Conservation (phyloP, 2,113 vertebrate genomes). For the Coturnix japonica region DNA sequence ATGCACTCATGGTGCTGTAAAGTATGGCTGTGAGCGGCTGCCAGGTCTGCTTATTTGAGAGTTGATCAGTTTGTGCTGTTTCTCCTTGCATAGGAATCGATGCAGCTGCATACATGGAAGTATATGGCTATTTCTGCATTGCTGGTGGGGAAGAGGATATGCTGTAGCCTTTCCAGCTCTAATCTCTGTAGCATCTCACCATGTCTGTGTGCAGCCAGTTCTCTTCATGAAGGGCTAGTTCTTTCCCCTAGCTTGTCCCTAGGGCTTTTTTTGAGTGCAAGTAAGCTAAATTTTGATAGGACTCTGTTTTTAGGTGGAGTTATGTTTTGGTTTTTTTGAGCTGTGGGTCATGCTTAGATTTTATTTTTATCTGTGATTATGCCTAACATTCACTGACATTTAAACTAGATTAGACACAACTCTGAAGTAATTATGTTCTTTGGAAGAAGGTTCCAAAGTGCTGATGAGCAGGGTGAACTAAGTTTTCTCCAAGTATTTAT, state of each 20-base stretch:
- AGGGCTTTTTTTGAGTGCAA: not conserved
- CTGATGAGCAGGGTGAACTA: not conserved
- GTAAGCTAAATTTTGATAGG: not conserved
- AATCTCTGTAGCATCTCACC: not conserved
- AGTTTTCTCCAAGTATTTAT: not conserved
- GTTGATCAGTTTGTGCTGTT: not conserved
- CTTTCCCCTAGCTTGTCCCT: not conserved
- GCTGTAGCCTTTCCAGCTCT: not conserved
- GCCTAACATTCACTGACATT: not conserved
- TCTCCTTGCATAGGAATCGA: not conserved
- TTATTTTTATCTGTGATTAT: not conserved
- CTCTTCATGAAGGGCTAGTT: rapidly evolving
- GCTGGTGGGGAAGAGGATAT: not conserved
- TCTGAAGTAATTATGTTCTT: not conserved
- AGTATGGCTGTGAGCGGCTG: not conserved
- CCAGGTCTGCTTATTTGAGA: not conserved
- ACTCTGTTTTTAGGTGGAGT: not conserved
- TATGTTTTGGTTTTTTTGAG: not conserved
- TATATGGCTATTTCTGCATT: not conserved
- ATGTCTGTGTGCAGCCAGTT: not conserved
- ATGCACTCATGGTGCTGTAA: not conserved
- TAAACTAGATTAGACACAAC: not conserved
- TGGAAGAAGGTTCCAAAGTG: not conserved
- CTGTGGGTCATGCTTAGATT: not conserved
- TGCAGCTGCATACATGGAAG: not conserved